phyloP scores from a whole-genome alignment of 2,888 invertebrate species.

The Macroteleia sp. region DNA sequence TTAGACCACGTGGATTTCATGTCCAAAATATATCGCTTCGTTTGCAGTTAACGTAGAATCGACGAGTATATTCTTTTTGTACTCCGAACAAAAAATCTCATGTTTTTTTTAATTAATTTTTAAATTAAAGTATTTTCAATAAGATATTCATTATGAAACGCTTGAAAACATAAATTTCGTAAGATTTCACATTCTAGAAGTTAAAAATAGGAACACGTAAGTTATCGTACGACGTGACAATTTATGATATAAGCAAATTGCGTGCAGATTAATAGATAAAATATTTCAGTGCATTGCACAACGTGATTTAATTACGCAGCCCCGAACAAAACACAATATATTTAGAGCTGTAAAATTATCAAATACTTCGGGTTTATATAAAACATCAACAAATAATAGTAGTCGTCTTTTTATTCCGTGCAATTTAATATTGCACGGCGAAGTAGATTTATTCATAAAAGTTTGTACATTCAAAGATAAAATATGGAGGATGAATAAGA shows the following conservation, averaged over 20 bases:
- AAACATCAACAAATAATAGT: not conserved
- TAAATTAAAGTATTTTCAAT: no score
- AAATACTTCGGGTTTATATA: no score
- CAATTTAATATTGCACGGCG: not conserved
- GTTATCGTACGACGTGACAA: constrained; percentile 12
- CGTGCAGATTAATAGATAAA: constrained; percentile 32
- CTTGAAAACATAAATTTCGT: no score
- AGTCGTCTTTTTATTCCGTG: not conserved
- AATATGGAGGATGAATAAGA: not conserved
- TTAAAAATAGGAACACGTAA: constrained; percentile 23
- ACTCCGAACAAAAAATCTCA: no score
- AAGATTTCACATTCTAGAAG: no score
- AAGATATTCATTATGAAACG: no score
- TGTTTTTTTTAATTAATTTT: no score
- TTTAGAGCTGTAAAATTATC: no score
- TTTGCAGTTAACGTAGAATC: no score
- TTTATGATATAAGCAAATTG: constrained; percentile 32
- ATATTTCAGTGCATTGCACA: constrained; percentile 19
- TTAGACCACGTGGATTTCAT: no score
- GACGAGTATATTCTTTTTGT: no score
- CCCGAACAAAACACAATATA: not conserved
- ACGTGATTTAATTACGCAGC: constrained; percentile 21
- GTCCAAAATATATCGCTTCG: no score
- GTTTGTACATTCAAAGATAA: not conserved
- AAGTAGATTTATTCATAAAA: not conserved